Evolutionary conservation across 2,113 vertebrate genomes (phyloP).

Genomic region (Sylvietta virens): DNA sequence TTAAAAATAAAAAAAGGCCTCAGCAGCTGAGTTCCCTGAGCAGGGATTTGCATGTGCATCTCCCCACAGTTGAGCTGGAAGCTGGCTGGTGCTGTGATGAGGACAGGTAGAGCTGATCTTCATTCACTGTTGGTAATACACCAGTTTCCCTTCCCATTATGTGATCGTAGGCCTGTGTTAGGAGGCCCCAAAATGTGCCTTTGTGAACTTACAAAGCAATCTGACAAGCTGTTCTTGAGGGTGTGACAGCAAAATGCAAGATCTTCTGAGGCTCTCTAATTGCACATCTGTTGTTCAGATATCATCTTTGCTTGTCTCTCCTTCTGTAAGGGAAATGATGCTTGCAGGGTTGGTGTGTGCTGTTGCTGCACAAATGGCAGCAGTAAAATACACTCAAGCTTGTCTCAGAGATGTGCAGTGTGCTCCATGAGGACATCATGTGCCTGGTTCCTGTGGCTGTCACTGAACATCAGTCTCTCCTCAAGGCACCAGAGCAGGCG

Average conservation of each 20-base stretch:
- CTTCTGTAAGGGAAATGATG: not conserved
- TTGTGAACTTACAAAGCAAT: not conserved
- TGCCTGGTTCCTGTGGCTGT: not conserved
- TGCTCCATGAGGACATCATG: accelerated
- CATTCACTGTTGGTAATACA: not conserved
- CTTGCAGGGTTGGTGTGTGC: not conserved
- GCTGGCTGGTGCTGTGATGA: not conserved
- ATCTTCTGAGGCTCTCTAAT: not conserved
- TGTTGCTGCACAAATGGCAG: not conserved
- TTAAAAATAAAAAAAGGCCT: conserved; percentile 12
- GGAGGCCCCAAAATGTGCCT: not conserved
- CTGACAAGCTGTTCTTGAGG: not conserved
- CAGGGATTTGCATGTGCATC: not conserved
- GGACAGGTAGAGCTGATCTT: not conserved
- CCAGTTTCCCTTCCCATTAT: not conserved
- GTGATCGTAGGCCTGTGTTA: not conserved
- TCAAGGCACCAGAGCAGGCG: not conserved
- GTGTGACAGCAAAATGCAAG: not conserved
- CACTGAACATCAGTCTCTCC: not conserved
- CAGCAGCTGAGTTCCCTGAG: not conserved
- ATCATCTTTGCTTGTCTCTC: not conserved
- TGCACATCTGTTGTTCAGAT: not conserved
- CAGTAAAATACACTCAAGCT: not conserved
- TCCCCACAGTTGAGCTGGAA: not conserved
- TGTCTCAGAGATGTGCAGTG: not conserved